A percentile compares a stretch with the other conserved stretches of the same genome.
Evolutionary conservation across 2,888 invertebrate species (phyloP).

Genomic region (Balanococcus diminutus): DNA sequence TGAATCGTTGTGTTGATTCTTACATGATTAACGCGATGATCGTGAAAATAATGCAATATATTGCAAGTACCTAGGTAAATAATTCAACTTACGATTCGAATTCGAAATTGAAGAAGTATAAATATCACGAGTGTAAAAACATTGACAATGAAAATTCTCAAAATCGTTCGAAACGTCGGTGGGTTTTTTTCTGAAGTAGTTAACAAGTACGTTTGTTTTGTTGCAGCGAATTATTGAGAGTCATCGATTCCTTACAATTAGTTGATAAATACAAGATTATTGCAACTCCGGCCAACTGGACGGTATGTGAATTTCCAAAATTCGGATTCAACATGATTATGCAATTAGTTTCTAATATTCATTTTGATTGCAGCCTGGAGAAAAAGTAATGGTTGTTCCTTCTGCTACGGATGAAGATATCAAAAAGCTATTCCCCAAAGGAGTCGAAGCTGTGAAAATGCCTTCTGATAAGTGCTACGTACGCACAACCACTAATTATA

Average conservation of each 20-base stretch:
- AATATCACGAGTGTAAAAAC: neutral
- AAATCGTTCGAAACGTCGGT: neutral
- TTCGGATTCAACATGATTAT: neutral
- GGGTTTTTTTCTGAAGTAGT: neutral
- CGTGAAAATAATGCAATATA: neutral
- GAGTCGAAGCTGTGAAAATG: slow-evolving; percentile 71
- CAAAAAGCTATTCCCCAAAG: slow-evolving; percentile 70
- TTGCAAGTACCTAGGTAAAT: too few relatives aligned
- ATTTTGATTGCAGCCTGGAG: slow-evolving; percentile 68
- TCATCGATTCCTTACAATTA: slow-evolving; percentile 82
- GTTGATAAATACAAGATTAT: slow-evolving; percentile 72
- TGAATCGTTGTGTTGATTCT: neutral
- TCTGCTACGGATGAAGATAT: slow-evolving; percentile 71
- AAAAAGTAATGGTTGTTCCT: slow-evolving; percentile 81
- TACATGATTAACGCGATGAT: neutral
- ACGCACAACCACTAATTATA: slow-evolving; percentile 72
- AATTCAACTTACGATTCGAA: neutral
- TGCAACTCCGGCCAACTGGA: slow-evolving; percentile 88
- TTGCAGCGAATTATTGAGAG: slow-evolving; percentile 80
- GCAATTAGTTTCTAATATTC: neutral
- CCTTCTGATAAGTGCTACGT: slow-evolving; percentile 80
- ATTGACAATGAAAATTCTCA: neutral
- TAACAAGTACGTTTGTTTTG: neutral
- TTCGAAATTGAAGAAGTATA: neutral
- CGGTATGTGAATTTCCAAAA: slow-evolving; percentile 64